Conservation (phyloP, 2,113 vertebrate species). For the Microtus oregoni region DNA sequence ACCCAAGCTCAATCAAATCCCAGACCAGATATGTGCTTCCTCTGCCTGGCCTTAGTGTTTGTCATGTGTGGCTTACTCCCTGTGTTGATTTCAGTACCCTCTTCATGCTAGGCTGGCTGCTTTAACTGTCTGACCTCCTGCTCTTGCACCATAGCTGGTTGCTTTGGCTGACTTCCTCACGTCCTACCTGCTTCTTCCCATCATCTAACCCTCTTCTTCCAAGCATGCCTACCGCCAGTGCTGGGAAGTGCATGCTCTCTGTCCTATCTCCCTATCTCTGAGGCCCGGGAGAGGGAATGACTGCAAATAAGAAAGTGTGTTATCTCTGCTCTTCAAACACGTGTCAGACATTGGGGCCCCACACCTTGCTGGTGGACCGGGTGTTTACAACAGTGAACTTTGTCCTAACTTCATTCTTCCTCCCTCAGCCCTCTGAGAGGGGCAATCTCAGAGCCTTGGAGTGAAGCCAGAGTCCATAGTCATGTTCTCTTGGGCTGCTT, state of each 20-base stretch:
- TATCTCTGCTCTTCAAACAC: slow-evolving; percentile 2
- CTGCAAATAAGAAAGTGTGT: not conserved
- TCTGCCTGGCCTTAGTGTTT: not conserved
- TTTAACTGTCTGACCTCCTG: too few relatives aligned
- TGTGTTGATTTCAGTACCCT: not conserved
- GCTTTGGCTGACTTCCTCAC: not conserved
- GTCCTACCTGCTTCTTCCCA: not conserved
- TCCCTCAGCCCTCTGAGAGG: not conserved
- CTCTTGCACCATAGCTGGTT: not conserved
- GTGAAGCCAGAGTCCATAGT: not conserved
- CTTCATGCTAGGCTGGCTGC: not conserved
- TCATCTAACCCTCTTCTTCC: not conserved
- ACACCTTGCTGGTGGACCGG: not conserved
- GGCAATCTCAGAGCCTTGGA: not conserved
- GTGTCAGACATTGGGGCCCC: not conserved
- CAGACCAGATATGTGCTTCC: not conserved
- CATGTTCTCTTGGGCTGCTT: not conserved
- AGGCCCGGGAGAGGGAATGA: not conserved
- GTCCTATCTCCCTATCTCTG: not conserved
- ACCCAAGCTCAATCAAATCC: not conserved
- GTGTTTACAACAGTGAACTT: slow-evolving; percentile 25
- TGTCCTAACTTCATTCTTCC: slow-evolving; percentile 4
- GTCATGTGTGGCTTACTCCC: not conserved
- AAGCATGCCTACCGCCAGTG: not conserved
- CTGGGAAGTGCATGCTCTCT: not conserved